Base-by-base conservation (phyloP, 2,888 invertebrate genomes). In the Hirtodrosophila cameraria region DNA sequence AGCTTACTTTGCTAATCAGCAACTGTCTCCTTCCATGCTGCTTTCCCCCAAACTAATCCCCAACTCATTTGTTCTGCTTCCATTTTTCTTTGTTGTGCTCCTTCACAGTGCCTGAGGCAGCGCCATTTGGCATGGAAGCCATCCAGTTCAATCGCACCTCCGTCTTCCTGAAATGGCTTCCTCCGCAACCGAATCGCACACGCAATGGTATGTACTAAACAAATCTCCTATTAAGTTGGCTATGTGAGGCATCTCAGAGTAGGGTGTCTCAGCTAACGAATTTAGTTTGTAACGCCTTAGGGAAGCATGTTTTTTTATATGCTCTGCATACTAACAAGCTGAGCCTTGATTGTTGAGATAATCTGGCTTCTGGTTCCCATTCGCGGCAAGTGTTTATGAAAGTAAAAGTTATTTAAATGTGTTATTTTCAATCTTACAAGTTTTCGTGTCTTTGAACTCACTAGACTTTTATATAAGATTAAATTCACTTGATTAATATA, bases 51-150 rank as follows among this genome's bases (percentile, higher is more conserved):
- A 68, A 27, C 38, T 68, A 71, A 68, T 74, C 31, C 31, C 43
- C 36, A 28, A 43, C 38, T 43, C 38, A 36, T 38, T 48, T 38
- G 6, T 30, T 35, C 16, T 48, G 12, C 16, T 25, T 9, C 20
- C 15, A 18, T 31, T 6, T 35, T 33, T 43, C 49, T 70, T 84
- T 73, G 91, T 92, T n/a, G n/a, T n/a, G n/a, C n/a, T n/a, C n/a
- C n/a, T n/a, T 79, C 65, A 72, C 85, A 95, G 97, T 95, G 55
- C 97, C 97, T 6, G 94, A 94, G 58, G 94, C 95, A 50, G 93
- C 97, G n/a, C 98, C 98, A 13, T 93, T 93, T 55, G 94, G 95
- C 87, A 94, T 98, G 89, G 95, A 96, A 89, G 95, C 97, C 76
- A 93, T 95, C 68, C 94, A 97, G 83, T 93, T 96, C 69, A 97